Evolutionary conservation across 2,888 invertebrate genomes (phyloP), one percentile per base, ranked within the genome.

Genomic region (Dolichopus griseipennis): DNA sequence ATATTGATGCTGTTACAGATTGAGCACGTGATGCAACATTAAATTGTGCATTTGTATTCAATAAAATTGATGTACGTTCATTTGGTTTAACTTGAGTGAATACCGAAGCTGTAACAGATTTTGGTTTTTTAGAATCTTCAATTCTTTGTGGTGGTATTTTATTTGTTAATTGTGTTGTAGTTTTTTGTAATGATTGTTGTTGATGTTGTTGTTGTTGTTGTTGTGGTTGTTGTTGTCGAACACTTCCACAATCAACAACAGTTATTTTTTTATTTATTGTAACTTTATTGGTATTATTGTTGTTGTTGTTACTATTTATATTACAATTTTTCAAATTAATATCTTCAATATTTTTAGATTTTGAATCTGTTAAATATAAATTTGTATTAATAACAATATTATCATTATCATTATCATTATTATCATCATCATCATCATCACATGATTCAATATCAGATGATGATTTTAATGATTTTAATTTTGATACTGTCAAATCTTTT

Each of bases 41-140:
- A 67, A 75, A 67, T 37, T 71, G 72, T 52, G 71, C 64, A 63
- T 69, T 69, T 69, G 70, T 71, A 37, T 72, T 66, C 33, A 72
- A 61, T n/a, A 64, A 63, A 27, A 71, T 72, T 43, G 68, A 65
- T 66, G 65, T 64, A 37, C 64, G 65, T 43, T 66, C 68, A 67
- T 65, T 65, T 22, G 41, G 41, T 34, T 34, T 41, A 66, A 33
- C 33, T 64, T 37, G 37, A 34, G 64, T 64, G 72, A 80, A 79
- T 61, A 80, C 75, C 63, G 80, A 78, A 66, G 80, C 80, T 9
- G 81, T 80, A 69, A 80, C 80, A 66, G 81, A 79, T 75, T 78
- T 79, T 65, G 80, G 79, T 70, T 76, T 77, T 70, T 78, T 71
- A 18, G 18, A 1, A 43, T 66, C 66, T 20, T 34, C 33, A 27